Conservation (phyloP, 2,797 vertebrate species). For the Zenarchopterus dispar region DNA sequence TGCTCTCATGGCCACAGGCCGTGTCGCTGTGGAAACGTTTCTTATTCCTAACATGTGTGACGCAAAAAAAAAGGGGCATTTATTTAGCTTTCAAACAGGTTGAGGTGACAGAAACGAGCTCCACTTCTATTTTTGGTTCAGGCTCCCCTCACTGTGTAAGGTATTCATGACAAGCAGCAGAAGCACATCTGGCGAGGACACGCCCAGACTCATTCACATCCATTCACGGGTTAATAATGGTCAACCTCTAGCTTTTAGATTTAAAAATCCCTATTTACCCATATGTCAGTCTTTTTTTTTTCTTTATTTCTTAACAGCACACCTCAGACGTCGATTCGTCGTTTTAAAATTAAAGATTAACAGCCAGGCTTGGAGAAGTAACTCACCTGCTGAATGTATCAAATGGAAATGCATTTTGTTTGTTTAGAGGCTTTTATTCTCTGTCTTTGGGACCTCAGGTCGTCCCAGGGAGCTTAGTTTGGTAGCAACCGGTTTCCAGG, state of each 20-base stretch:
- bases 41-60: background rate
- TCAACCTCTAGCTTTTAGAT: background rate
- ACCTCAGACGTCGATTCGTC: too few species aligned
- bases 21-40: too few species aligned
- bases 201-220: conserved; percentile 63
- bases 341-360: too few species aligned
- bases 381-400: too few species aligned
- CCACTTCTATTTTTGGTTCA: conserved; percentile 30
- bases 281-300: too few species aligned
- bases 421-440: too few species aligned
- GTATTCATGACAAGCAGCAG: conserved; percentile 20
- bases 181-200: conserved; percentile 70
- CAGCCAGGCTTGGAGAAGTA: too few species aligned
- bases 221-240: background rate
- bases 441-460: too few species aligned
- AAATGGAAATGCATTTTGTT: too few species aligned
- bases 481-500: conserved; percentile 20
- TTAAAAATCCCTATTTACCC: background rate
- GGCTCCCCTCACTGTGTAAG: background rate
- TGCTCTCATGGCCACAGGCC: too few species aligned
- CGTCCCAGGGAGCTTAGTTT: background rate
- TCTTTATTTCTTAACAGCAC: too few species aligned
- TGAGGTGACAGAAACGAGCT: background rate
- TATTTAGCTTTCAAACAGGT: background rate
- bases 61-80: background rate